phyloP scores from a whole-genome alignment of 2,797 vertebrate genomes.

The Thaleichthys pacificus region DNA sequence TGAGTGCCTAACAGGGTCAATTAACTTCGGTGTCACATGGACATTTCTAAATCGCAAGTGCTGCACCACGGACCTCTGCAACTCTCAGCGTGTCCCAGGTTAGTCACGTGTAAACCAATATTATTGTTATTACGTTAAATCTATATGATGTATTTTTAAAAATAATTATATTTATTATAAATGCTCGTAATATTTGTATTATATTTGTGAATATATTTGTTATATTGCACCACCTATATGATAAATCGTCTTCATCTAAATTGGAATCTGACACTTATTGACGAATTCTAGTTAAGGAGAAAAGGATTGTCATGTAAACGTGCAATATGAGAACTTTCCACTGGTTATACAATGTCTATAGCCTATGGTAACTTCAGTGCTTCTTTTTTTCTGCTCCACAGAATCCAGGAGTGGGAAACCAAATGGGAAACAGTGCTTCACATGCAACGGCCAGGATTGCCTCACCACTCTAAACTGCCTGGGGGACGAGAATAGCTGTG shows the following conservation, averaged over 20 bases:
- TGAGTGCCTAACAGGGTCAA: slow-evolving; percentile 31
- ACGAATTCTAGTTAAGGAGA: no score
- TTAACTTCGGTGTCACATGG: slow-evolving; percentile 39
- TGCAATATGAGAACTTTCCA: no score
- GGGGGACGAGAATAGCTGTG: slow-evolving; percentile 53
- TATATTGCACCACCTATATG: no score
- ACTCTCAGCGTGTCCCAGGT: slow-evolving; percentile 36
- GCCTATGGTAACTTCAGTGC: neutral
- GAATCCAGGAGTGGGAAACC: neutral
- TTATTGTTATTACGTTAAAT: neutral
- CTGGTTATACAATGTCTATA: no score
- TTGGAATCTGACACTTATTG: no score
- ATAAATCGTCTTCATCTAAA: no score
- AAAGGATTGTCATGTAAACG: no score
- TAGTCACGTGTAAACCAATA: slow-evolving; percentile 11
- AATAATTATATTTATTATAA: no score
- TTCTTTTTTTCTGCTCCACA: slow-evolving; percentile 18
- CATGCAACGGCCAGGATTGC: slow-evolving; percentile 35
- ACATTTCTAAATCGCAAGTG: slow-evolving; percentile 20
- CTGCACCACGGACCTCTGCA: slow-evolving; percentile 56
- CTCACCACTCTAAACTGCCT: slow-evolving; percentile 26
- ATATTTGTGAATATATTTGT: no score
- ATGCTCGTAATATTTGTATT: no score
- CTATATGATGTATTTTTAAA: no score
- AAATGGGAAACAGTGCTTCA: slow-evolving; percentile 58